Evolutionary conservation across 2,797 vertebrate species (phyloP).

Genomic region (Liasis olivaceus): DNA sequence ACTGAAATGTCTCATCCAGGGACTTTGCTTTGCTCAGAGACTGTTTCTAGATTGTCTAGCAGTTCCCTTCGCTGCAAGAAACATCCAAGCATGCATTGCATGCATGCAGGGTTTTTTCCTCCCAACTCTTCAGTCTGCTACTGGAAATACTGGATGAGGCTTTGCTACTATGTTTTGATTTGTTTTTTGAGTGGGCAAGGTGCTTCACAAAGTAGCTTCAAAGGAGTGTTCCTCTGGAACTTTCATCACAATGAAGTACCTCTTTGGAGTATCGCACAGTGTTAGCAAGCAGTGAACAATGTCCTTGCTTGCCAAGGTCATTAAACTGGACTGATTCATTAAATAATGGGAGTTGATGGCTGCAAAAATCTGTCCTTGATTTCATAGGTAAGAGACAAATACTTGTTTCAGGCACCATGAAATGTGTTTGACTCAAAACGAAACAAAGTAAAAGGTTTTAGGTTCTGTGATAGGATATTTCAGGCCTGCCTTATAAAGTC

Average conservation of each 20-base stretch:
- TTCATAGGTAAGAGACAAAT: background rate
- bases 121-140: background rate
- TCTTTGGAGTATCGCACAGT: background rate
- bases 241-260: background rate
- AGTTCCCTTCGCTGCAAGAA: background rate
- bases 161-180: background rate
- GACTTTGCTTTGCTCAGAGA: background rate
- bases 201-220: background rate
- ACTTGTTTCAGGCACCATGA: background rate
- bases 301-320: background rate
- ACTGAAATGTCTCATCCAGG: background rate
- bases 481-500: background rate
- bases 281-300: background rate
- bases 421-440: background rate
- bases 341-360: background rate
- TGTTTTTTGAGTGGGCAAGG: background rate
- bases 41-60: background rate
- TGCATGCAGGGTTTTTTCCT: background rate
- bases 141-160: background rate
- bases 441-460: background rate
- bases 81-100: background rate
- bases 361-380: background rate
- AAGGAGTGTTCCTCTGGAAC: background rate
- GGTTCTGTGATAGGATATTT: background rate
- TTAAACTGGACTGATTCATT: background rate